Evolutionary conservation across 2,888 invertebrate genomes (phyloP).

Genomic region (Acronicta psi): DNA sequence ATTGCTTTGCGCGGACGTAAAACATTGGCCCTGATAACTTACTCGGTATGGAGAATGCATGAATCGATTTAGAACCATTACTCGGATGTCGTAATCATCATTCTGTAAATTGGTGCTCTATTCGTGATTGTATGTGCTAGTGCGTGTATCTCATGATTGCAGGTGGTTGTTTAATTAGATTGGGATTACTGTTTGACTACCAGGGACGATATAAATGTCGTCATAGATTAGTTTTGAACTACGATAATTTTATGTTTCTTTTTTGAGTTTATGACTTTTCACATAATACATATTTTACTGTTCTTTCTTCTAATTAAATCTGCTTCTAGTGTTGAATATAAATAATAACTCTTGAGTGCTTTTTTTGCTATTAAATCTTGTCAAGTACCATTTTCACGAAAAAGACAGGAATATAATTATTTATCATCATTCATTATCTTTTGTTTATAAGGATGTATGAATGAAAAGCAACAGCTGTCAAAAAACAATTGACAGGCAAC

Average conservation of each 20-base stretch:
- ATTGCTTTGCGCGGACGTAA: slow-evolving; percentile 82
- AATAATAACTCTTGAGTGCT: not conserved
- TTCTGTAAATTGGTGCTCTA: slow-evolving; percentile 33
- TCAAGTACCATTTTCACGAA: too few relatives aligned
- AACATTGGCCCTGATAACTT: slow-evolving; percentile 76
- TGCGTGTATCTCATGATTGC: slow-evolving; percentile 18
- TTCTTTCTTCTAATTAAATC: not conserved
- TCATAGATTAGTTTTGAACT: not conserved
- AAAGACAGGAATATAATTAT: too few relatives aligned
- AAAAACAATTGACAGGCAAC: too few relatives aligned
- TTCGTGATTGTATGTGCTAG: slow-evolving; percentile 24
- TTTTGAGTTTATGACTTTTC: not conserved
- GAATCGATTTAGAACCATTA: slow-evolving; percentile 53
- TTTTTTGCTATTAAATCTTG: too few relatives aligned
- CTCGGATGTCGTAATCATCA: slow-evolving; percentile 48
- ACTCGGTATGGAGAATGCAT: slow-evolving; percentile 61
- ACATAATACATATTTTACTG: not conserved
- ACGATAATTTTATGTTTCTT: not conserved
- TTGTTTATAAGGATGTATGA: too few relatives aligned
- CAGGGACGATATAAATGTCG: not conserved
- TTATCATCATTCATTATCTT: too few relatives aligned
- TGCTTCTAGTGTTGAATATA: not conserved
- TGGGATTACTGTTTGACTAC: slow-evolving; percentile 6
- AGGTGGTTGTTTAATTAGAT: slow-evolving; percentile 14
- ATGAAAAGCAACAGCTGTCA: too few relatives aligned